Conservation (phyloP, 2,888 invertebrate species). For the Machimus rusticus region DNA sequence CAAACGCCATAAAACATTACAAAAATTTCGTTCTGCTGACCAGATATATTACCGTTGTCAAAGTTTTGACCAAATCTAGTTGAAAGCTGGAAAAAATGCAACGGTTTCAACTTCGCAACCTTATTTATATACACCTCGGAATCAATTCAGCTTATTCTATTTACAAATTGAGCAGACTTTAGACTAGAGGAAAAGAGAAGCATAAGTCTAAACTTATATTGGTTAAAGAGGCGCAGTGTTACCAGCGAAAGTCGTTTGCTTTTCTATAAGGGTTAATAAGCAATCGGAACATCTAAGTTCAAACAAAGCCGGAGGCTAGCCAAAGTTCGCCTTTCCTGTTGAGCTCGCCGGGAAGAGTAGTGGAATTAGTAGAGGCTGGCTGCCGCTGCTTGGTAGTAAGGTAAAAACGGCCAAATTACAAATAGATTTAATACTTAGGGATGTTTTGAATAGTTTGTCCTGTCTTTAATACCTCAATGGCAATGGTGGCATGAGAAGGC, state of each 20-base stretch:
- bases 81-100: not conserved
- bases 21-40: too few species aligned
- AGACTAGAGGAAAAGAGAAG: not conserved
- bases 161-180: not conserved
- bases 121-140: not conserved
- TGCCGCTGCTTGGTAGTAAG: conserved; percentile 2
- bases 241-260: not conserved
- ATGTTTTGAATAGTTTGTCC: not conserved
- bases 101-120: not conserved
- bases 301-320: not conserved
- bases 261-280: conserved; percentile 2
- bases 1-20: too few species aligned
- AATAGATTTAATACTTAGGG: conserved; percentile 14
- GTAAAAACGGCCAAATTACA: conserved; percentile 10
- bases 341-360: not conserved
- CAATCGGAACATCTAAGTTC: not conserved
- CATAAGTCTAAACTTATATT: not conserved
- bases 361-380: not conserved
- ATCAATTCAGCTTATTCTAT: not conserved
- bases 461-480: conserved; percentile 66
- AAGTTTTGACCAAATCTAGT: not conserved
- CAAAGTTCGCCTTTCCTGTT: not conserved
- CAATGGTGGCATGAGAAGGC: conserved; percentile 71
- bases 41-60: too few species aligned
- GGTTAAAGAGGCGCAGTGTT: not conserved